Evolutionary conservation across 2,113 vertebrate genomes (phyloP), one percentile per base, ranked within the genome.

Genomic region (Corvus cornix): DNA sequence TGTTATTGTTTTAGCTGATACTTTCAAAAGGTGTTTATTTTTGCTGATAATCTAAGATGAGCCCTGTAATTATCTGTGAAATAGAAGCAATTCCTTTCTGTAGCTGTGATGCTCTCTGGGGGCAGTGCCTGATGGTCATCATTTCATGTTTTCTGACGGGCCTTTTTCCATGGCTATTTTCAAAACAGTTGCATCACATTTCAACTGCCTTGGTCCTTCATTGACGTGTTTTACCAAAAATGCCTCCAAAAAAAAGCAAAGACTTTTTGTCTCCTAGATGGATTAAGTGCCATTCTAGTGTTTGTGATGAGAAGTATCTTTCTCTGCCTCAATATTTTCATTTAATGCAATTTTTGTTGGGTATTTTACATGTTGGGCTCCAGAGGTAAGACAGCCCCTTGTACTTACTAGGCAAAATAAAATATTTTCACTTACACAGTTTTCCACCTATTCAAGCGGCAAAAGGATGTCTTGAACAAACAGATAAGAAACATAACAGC

Each of bases 11-110:
- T 91, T 70, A 94, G 70, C 56, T 41, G 46, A 78, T 81, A 70
- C 89, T 87, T 96, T 96, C 74, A 82, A 89, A 93, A 92, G 68
- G 22, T 77, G 60, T 89, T 95, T 96, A 79, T 95, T 97, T 96
- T 95, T 93, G 67, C 78, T 91, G 31, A 73, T 96, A 96, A 94
- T 94, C 91, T 86, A 85, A 89, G 84, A 92, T 87, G 88, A 95
- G 56, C 69, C 62, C 68, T 78, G 56, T 89, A 95, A 93, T 93
- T 96, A 89, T 89, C 78, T 93, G 74, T 60, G 92, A 92, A 95
- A 81, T 37, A 35, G 78, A 89, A 84, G 21, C 62, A 75, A 91
- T 89, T 95, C 73, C 52, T 78, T 84, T 89, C 73, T 56, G 49
- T 88, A 86, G 27, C 44, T 66, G 60, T 81, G 91, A 79, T 74